phyloP scores from a whole-genome alignment of 2,888 invertebrate species.

The Brenthis ino region DNA sequence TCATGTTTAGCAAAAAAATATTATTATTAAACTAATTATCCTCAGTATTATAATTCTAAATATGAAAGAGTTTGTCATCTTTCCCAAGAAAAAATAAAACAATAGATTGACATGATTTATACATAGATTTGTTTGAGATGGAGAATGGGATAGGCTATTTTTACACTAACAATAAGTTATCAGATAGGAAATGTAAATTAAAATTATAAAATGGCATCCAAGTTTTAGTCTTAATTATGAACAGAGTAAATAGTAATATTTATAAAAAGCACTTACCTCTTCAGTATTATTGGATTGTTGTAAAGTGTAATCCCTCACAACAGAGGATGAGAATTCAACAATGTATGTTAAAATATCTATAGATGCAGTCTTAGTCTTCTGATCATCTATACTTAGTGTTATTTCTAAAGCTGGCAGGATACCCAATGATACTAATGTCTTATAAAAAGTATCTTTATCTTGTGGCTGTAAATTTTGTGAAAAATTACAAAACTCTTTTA shows the following conservation, averaged over 20 bases:
- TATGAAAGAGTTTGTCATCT: too few species aligned
- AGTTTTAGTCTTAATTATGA: too few species aligned
- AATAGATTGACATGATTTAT: too few species aligned
- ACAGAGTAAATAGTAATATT: neutral
- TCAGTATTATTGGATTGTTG: slow-evolving; percentile 95
- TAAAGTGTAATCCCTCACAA: slow-evolving; percentile 97
- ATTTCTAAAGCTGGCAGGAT: slow-evolving; percentile 95
- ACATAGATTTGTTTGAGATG: too few species aligned
- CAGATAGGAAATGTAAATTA: too few species aligned
- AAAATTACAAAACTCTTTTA: slow-evolving; percentile 99
- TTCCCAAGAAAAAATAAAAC: too few species aligned
- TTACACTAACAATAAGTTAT: too few species aligned
- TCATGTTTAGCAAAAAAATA: too few species aligned
- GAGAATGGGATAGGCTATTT: too few species aligned
- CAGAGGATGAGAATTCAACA: slow-evolving; percentile 98
- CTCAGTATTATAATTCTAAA: too few species aligned
- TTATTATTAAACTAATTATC: too few species aligned
- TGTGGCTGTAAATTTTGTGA: slow-evolving; percentile 99
- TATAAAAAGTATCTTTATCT: slow-evolving; percentile 98
- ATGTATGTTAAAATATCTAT: slow-evolving; percentile 99
- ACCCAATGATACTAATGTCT: slow-evolving; percentile 93
- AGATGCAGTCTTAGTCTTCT: slow-evolving; percentile 96
- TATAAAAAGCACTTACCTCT: slow-evolving; percentile 83
- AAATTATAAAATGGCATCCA: too few species aligned
- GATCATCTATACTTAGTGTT: slow-evolving; percentile 94